Conservation (phyloP, 2,888 invertebrate species). For the Pocota personata region DNA sequence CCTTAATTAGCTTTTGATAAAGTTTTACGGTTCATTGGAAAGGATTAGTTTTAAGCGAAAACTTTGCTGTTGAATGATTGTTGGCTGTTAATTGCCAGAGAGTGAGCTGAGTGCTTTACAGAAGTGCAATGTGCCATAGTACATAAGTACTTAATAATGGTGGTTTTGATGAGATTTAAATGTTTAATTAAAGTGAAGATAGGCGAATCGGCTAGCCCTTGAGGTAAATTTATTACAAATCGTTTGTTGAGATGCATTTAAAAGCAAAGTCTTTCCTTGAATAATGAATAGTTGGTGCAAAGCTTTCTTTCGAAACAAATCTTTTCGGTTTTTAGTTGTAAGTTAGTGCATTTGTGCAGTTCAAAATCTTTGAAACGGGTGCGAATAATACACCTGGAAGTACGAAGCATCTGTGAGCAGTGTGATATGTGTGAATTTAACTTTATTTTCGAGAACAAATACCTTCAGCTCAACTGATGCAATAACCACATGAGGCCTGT, state of each 20-base stretch:
- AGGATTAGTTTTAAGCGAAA: constrained; percentile 38
- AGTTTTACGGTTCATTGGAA: constrained; percentile 51
- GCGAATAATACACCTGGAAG: no score
- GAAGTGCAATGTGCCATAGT: constrained; percentile 13
- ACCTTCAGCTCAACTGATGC: no score
- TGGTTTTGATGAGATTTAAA: constrained; percentile 3
- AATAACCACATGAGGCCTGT: no score
- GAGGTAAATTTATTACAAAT: background rate
- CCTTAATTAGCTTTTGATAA: constrained; percentile 54
- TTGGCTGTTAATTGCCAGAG: constrained; percentile 36
- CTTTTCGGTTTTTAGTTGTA: background rate
- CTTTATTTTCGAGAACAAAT: no score
- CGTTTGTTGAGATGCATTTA: background rate
- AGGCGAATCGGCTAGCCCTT: background rate
- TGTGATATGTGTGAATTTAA: no score
- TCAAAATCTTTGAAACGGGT: no score
- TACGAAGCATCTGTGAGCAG: no score
- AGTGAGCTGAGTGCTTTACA: background rate
- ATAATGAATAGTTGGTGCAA: background rate
- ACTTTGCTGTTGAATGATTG: constrained; percentile 42
- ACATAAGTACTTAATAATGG: background rate
- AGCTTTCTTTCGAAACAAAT: background rate
- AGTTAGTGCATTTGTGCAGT: no score
- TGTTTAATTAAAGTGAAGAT: background rate
- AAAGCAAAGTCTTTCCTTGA: background rate